Conservation (phyloP, 2,113 vertebrate species). For the Furnarius figulus region DNA sequence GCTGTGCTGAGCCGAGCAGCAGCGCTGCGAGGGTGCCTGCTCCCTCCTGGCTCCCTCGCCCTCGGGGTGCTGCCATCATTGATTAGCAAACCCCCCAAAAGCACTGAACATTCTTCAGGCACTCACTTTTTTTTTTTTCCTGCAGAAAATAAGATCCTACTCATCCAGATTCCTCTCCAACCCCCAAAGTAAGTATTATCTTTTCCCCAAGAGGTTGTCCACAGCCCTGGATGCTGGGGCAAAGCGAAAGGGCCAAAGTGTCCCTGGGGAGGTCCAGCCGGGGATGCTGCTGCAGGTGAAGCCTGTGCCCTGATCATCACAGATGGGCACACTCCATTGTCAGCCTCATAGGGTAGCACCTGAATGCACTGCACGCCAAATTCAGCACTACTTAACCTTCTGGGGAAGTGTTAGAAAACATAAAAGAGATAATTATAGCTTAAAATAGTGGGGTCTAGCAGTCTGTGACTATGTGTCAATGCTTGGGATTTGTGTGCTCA, state of each 20-base stretch:
- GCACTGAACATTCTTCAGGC: not conserved
- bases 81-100: not conserved
- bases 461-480: accelerated
- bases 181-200: not conserved
- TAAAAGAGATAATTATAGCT: not conserved
- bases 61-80: constrained; percentile 22
- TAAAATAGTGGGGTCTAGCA: not conserved
- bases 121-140: not conserved
- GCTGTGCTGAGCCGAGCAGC: not conserved
- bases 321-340: accelerated
- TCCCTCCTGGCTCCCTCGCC: not conserved
- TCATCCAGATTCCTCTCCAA: not conserved
- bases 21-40: not conserved
- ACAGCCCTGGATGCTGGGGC: not conserved
- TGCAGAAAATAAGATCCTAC: not conserved
- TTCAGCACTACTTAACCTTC: not conserved
- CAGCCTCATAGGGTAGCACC: not conserved
- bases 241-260: not conserved
- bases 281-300: not conserved
- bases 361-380: not conserved
- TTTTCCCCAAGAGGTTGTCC: not conserved
- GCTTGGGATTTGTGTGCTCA: not conserved
- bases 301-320: not conserved
- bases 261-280: not conserved
- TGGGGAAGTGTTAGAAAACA: not conserved